Percentiles rank a stretch among this genome's conserved stretches.
Conservation (phyloP, 2,888 invertebrate species). For the Alentia gelatinosa region DNA sequence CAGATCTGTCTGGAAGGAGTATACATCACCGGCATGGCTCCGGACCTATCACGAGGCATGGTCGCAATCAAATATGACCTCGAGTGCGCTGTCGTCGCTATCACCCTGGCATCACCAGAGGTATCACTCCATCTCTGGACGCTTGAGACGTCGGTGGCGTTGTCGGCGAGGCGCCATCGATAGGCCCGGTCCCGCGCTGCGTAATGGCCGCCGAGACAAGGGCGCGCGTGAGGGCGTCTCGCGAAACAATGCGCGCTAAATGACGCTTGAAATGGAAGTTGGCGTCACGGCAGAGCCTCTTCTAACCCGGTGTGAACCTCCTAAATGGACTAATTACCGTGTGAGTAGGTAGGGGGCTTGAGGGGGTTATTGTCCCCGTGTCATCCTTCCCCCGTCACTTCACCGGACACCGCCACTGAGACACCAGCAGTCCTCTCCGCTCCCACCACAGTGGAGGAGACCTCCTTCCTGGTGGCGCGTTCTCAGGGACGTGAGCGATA, state of each 20-base stretch:
- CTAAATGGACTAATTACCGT: conserved; percentile 26
- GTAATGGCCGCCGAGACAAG: background rate
- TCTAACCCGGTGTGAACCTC: background rate
- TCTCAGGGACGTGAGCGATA: background rate
- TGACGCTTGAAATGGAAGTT: conserved; percentile 22
- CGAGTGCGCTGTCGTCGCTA: background rate
- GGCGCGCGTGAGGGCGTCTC: background rate
- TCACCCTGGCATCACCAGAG: background rate
- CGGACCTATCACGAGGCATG: too few relatives aligned
- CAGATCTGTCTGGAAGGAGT: too few relatives aligned
- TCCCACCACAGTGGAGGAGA: background rate
- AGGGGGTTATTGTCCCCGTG: background rate
- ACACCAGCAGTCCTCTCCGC: background rate
- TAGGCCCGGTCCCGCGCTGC: background rate
- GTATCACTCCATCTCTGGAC: background rate
- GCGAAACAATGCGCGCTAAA: background rate
- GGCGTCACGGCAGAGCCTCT: background rate
- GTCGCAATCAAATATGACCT: too few relatives aligned
- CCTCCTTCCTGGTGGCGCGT: background rate
- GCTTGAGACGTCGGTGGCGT: background rate
- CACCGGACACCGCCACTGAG: background rate
- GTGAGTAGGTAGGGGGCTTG: background rate
- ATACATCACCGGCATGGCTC: too few relatives aligned
- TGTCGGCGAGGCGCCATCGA: background rate
- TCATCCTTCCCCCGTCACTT: background rate